Percentiles rank a stretch among this genome's conserved stretches.
phyloP scores from a whole-genome alignment of 2,888 invertebrate species.

The Phragmatobia fuliginosa region DNA sequence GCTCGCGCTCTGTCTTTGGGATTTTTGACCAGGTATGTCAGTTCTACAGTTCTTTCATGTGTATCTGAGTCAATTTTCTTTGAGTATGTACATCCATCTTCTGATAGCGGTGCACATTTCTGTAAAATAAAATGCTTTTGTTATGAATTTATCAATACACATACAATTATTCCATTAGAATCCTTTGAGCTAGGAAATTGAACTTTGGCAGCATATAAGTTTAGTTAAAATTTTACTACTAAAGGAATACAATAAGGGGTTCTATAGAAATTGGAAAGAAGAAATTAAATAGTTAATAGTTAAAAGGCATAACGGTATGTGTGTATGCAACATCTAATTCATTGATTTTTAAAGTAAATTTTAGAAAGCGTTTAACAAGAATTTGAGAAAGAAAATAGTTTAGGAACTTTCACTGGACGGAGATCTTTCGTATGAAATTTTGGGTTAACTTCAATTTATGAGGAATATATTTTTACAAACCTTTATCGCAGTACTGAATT shows the following conservation, averaged over 20 bases:
- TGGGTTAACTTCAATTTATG: no score
- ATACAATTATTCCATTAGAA: no score
- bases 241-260: neutral
- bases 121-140: conserved; percentile 16
- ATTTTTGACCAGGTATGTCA: neutral
- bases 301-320: no score
- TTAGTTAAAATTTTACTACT: neutral
- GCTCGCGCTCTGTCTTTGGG: neutral
- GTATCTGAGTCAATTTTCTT: neutral
- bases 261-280: neutral
- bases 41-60: neutral
- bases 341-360: neutral
- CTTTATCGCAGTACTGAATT: neutral
- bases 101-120: conserved; percentile 22
- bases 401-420: no score
- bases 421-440: no score
- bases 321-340: no score
- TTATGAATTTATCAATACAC: neutral
- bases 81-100: conserved; percentile 27
- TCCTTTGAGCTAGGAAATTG: no score
- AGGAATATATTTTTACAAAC: neutral
- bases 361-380: neutral
- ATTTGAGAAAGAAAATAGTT: neutral
- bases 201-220: no score
- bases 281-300: no score